Evolutionary conservation across 2,113 vertebrate genomes (phyloP).

Genomic region (Brevimyrus niger): DNA sequence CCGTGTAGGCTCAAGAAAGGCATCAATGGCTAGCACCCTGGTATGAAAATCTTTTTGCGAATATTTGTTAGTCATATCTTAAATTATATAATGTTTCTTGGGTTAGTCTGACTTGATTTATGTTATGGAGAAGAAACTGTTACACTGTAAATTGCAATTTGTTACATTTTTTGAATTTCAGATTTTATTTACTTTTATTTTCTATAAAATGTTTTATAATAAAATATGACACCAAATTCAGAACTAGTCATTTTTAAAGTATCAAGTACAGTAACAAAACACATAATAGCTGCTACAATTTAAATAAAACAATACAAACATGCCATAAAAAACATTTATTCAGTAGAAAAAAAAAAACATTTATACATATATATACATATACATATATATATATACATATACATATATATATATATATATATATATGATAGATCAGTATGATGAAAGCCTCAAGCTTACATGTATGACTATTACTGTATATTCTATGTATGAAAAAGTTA

Average conservation of each 20-base stretch:
- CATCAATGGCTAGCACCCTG: not conserved
- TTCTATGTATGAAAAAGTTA: not conserved
- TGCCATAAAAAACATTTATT: constrained; percentile 20
- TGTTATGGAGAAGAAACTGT: constrained; percentile 1
- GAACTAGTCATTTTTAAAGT: not conserved
- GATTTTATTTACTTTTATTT: not conserved
- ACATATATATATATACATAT: not conserved
- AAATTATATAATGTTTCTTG: not conserved
- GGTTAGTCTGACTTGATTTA: not conserved
- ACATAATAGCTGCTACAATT: not conserved
- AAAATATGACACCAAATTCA: not conserved
- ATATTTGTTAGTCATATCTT: not conserved
- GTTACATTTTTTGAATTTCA: not conserved
- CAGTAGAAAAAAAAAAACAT: not conserved
- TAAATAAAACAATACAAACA: not conserved
- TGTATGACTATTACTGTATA: not conserved
- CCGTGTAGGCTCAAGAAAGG: not conserved
- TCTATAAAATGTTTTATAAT: not conserved
- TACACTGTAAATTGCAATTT: not conserved
- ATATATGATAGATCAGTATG: not conserved
- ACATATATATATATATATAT: not conserved
- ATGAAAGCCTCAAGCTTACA: not conserved
- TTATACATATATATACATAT: not conserved
- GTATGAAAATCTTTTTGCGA: not conserved
- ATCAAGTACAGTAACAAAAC: not conserved